phyloP scores from a whole-genome alignment of 1,140 invertebrate species.

The Leptinotarsa defecta region DNA sequence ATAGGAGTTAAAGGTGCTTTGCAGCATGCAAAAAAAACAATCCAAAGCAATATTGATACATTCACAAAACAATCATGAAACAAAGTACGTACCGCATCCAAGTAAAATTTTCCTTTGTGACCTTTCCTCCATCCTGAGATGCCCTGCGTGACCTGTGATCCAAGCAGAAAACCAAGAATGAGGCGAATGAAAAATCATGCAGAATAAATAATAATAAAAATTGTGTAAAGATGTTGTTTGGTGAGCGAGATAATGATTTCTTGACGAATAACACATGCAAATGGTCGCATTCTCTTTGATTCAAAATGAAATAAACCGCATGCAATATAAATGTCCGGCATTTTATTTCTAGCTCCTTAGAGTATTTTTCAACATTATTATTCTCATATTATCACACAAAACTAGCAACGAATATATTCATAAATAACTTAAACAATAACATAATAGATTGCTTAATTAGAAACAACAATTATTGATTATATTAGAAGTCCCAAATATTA shows the following conservation, averaged over 20 bases:
- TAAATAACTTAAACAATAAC: no score
- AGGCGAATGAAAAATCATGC: conserved; percentile 41
- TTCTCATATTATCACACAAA: no score
- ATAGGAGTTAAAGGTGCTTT: no score
- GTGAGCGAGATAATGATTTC: conserved; percentile 9
- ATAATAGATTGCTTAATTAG: no score
- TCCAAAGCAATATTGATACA: background rate
- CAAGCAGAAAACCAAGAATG: conserved; percentile 52
- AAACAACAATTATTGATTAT: no score
- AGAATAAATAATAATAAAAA: conserved; percentile 32
- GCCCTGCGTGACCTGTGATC: conserved; percentile 73
- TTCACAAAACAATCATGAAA: background rate
- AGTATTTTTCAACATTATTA: no score
- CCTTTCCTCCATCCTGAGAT: conserved; percentile 72
- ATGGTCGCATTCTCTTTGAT: background rate
- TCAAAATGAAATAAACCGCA: background rate
- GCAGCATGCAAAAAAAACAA: background rate
- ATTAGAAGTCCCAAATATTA: no score
- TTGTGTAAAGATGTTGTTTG: background rate
- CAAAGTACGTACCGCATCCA: conserved; percentile 51
- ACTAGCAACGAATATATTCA: no score
- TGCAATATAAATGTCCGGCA: background rate
- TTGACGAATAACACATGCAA: background rate
- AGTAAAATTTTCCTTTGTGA: conserved; percentile 66
- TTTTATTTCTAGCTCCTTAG: no score